Base-by-base conservation (phyloP, 2,888 invertebrate species). In the Norana najaformis region DNA sequence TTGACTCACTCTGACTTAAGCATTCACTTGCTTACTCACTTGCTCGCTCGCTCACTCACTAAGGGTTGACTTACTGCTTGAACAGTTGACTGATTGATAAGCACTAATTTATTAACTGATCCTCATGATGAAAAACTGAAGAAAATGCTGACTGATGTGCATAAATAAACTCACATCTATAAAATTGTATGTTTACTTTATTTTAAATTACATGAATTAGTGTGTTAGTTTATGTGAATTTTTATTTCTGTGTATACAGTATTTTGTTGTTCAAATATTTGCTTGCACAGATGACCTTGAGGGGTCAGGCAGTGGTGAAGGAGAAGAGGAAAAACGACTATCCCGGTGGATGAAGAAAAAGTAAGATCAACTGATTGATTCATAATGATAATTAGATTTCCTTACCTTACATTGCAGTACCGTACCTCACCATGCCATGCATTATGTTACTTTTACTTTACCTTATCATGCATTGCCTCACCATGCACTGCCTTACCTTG, bases 331-430 rank as follows among this genome's bases (percentile, higher is more conserved):
- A 39, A 88, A 34, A 23, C 93, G 90, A 89, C 89, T 93, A 91
- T 93, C 94, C 37, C 94, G 94, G 94, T 93, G 93, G 92, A 93
- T 94, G 89, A 93, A 93, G 92, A 94, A 94, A 92, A 93, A 93
- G 94, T 94, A 88, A 90, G 91, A 88, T 85, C 36, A 85, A 85
- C 23, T 16, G 16, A 69, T 69, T 13, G 13, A 30, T n/a, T 13
- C 11, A 69, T n/a, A 8, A 69, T 13, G 6, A n/a, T 69, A 53
- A n/a, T 53, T 53, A 23, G 30, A 53, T 53, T 47, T 16, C 18
- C 11, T 53, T 53, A 30, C 23, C 18, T 41, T 41, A 41, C 41
- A 3, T 23, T 53, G 23, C 23, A 4, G 47, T 47, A 20, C 47
- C 18, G 14, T 16, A 3, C 11, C 30, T 11, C 11, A 53, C 23